A percentile compares a stretch with the other conserved stretches of the same genome.
phyloP scores from a whole-genome alignment of 2,888 invertebrate genomes.

The Griposia aprilina region DNA sequence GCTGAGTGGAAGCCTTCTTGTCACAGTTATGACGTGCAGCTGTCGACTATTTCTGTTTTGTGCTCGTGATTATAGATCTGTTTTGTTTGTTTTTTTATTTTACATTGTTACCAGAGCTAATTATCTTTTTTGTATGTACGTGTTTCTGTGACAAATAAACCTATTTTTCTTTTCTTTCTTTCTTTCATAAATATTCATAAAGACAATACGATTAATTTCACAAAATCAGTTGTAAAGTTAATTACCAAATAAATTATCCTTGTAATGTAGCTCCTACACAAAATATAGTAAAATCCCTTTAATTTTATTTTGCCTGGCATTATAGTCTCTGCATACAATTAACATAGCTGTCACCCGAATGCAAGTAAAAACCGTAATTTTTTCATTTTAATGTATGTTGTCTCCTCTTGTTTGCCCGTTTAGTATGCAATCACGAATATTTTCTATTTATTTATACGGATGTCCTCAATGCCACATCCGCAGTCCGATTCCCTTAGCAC shows the following conservation, averaged over 20 bases:
- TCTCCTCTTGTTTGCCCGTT: not conserved
- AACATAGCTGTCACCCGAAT: not conserved
- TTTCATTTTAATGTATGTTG: not conserved
- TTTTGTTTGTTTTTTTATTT: too few relatives aligned
- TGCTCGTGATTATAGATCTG: too few relatives aligned
- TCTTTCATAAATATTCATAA: not conserved
- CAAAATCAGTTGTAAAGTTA: not conserved
- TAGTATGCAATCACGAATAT: not conserved
- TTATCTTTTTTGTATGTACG: too few relatives aligned
- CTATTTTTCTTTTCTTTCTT: too few relatives aligned
- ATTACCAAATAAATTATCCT: not conserved
- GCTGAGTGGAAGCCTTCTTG: too few relatives aligned
- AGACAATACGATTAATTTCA: not conserved
- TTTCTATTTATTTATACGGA: not conserved
- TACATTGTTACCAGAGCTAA: too few relatives aligned
- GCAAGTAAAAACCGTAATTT: not conserved
- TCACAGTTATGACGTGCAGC: too few relatives aligned
- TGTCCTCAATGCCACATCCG: conserved; percentile 67
- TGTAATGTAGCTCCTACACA: not conserved
- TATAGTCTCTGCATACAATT: not conserved
- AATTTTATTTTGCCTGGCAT: not conserved
- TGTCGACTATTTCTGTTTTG: too few relatives aligned
- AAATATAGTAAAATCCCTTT: not conserved
- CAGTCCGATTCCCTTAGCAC: conserved; percentile 3
- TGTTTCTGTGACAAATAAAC: too few relatives aligned